Conservation (phyloP, 2,113 vertebrate genomes). For the Lamprotornis superbus region DNA sequence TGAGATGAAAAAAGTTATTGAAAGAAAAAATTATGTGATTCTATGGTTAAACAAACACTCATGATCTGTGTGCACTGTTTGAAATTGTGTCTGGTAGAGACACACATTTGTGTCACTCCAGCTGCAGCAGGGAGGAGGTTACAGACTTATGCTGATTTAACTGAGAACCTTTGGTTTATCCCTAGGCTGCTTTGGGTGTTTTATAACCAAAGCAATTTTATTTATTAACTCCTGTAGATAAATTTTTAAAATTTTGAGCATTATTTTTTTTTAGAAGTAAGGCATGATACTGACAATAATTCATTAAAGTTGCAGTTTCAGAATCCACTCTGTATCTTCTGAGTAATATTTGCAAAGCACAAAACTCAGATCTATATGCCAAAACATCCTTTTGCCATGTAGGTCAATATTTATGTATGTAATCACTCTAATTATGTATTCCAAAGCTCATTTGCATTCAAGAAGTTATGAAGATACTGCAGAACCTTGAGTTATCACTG, state of each 20-base stretch:
- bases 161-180: not conserved
- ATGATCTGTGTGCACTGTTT: not conserved
- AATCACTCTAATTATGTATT: not conserved
- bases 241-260: not conserved
- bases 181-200: not conserved
- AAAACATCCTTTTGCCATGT: not conserved
- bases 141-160: not conserved
- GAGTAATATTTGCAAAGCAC: not conserved
- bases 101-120: not conserved
- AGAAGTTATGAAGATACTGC: not conserved
- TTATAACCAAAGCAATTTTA: not conserved
- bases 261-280: not conserved
- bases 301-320: not conserved
- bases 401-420: not conserved
- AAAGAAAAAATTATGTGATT: not conserved
- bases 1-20: not conserved
- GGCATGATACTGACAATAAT: not conserved
- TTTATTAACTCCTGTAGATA: rapidly evolving
- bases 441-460: not conserved
- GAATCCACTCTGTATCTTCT: not conserved
- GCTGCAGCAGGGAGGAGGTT: not conserved
- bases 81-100: not conserved
- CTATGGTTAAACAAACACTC: not conserved
- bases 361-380: not conserved
- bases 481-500: not conserved